Evolutionary conservation across 2,113 vertebrate species (phyloP), one percentile per base, ranked within the genome.

Genomic region (Odobenus rosmarus): DNA sequence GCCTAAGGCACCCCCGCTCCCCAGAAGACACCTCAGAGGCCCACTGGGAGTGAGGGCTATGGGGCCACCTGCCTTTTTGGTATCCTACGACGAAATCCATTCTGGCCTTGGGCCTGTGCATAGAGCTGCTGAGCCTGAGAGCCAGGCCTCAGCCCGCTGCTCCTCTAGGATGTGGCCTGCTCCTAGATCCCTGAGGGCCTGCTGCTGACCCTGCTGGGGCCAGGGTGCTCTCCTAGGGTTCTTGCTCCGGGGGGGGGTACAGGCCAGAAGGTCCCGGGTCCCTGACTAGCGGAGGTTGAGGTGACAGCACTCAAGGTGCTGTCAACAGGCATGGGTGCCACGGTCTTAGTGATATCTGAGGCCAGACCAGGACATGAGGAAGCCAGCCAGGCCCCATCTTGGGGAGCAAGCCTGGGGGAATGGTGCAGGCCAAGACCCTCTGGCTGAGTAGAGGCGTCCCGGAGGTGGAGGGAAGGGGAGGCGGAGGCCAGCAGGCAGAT

Each of bases 1-100:
- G 7, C 67, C 77, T 79, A 21, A 3, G 64, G 21, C 4, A 3
- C 23, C 10, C 21, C 80, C 7, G 39, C 7, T 4, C 10, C 11
- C 28, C 15, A 39, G 26, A 33, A 36, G 46, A 46, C 14, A 14
- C 28, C 2, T 28, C 9, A 13, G 74, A 71, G 46, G 46, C 67
- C 24, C 4, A 0, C 46, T 21, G 62, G 33, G 31, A 72, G 67
- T n/a, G 42, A 36, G 33, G 74, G 24, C 39, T 33, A 0, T n/a
- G 55, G 23, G n/a, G 21, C 53, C 59, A 46, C 28, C 51, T 49
- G 79, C 42, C 18, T 55, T 6, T 26, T 26, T 2, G 6, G 3
- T 1, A 10, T 24, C 61, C 61, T 7, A 0, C 3, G 4, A 51
- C 42, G n/a, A 53, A 23, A 10, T 21, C 57, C 24, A 14, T 24